Percentiles rank a stretch among this genome's conserved stretches.
Evolutionary conservation across 1,140 invertebrate species (phyloP).

Genomic region (Andricus grossulariae): DNA sequence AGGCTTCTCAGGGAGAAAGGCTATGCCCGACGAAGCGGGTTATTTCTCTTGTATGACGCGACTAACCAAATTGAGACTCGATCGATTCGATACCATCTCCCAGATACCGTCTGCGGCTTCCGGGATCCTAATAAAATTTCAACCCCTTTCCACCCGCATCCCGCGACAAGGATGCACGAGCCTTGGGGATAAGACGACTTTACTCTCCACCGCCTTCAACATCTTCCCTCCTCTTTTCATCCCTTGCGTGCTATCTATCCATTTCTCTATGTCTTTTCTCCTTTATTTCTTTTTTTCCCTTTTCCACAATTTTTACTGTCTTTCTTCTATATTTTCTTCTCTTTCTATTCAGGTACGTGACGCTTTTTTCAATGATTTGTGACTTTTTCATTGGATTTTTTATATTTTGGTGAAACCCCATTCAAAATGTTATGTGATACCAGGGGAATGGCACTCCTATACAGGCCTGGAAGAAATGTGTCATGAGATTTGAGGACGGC

Average conservation of each 20-base stretch:
- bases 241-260: slow-evolving; percentile 41
- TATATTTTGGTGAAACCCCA: too few species aligned
- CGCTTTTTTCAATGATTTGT: too few species aligned
- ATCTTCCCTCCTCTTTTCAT: slow-evolving; percentile 45
- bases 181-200: slow-evolving; percentile 48
- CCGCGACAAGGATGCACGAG: slow-evolving; percentile 44
- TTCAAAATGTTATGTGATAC: too few species aligned
- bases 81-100: slow-evolving; percentile 60
- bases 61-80: slow-evolving; percentile 66
- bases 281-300: slow-evolving; percentile 44
- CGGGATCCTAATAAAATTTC: slow-evolving; percentile 64
- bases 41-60: slow-evolving; percentile 64
- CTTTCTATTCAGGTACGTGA: too few species aligned
- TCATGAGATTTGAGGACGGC: too few species aligned
- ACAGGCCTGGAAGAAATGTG: too few species aligned
- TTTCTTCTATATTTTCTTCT: too few species aligned
- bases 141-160: slow-evolving; percentile 34
- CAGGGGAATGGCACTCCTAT: too few species aligned
- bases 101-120: slow-evolving; percentile 48
- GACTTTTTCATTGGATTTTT: too few species aligned
- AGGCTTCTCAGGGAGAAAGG: slow-evolving; percentile 31
- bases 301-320: background rate
- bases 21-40: slow-evolving; percentile 48
- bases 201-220: slow-evolving; percentile 44
- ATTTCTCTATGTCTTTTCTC: slow-evolving; percentile 45